These are phyloP conservation scores for Burhinus oedicnemus DNA, from an alignment of 2,113 vertebrate species.

Conservation along the genomic window DNA sequence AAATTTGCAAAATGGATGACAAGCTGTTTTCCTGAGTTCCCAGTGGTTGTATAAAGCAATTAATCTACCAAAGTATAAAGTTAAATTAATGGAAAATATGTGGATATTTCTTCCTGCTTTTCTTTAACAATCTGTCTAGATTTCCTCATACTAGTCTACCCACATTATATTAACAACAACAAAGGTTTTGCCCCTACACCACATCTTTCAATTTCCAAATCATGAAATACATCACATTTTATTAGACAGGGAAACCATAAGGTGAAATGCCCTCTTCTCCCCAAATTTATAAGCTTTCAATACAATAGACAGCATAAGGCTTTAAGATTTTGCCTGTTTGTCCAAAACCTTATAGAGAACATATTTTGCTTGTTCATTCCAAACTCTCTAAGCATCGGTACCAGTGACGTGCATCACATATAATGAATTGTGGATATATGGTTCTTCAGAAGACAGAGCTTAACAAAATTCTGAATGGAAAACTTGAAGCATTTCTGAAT, in stretches of 20 bases:
- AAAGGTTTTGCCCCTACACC: background rate
- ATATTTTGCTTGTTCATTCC: background rate
- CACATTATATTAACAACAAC: background rate
- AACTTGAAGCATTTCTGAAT: background rate
- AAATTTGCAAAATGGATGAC: background rate
- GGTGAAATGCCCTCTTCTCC: background rate
- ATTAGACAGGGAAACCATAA: background rate
- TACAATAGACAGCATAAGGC: background rate
- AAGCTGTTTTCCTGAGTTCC: background rate
- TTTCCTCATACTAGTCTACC: background rate
- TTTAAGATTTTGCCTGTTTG: background rate
- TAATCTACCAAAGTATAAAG: background rate
- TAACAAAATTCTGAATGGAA: background rate
- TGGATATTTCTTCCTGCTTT: background rate
- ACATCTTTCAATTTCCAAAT: background rate
- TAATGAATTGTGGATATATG: background rate
- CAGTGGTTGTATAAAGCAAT: background rate
- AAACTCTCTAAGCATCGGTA: background rate
- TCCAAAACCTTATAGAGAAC: background rate
- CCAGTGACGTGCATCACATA: background rate
- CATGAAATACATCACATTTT: background rate
- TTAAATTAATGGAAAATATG: background rate
- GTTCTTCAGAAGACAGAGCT: background rate
- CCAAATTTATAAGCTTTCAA: background rate
- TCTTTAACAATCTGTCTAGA: background rate